Conservation (phyloP, 1,140 invertebrate genomes). For the Choristoneura fumiferana region DNA sequence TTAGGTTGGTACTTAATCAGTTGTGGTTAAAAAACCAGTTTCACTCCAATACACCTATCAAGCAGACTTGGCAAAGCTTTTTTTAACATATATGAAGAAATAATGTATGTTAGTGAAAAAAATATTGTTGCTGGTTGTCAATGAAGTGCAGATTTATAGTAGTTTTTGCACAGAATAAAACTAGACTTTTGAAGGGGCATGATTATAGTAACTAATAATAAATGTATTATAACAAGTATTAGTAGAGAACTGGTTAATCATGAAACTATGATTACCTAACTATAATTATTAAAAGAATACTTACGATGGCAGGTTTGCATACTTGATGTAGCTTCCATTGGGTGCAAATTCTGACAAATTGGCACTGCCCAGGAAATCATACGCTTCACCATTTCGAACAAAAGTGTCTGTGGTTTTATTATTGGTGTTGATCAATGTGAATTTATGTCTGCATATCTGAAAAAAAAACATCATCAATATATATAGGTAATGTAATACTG, state of each 20-base stretch:
- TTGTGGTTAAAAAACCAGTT: not conserved
- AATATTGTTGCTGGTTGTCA: too few relatives aligned
- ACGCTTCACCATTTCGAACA: slow-evolving; percentile 34
- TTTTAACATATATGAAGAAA: too few relatives aligned
- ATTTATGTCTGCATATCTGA: slow-evolving; percentile 54
- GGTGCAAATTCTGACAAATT: slow-evolving; percentile 44
- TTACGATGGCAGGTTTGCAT: slow-evolving; percentile 63
- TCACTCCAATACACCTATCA: not conserved
- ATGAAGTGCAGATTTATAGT: too few relatives aligned
- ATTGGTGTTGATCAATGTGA: slow-evolving; percentile 26
- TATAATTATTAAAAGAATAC: slow-evolving; percentile 34
- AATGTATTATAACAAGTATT: too few relatives aligned
- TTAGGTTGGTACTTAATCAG: not conserved
- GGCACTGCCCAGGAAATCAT: slow-evolving; percentile 50
- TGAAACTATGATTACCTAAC: too few relatives aligned
- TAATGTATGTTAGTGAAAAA: too few relatives aligned
- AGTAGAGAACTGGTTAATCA: too few relatives aligned
- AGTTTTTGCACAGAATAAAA: too few relatives aligned
- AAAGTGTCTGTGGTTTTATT: slow-evolving; percentile 32
- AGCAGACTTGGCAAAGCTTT: not conserved
- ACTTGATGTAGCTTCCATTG: slow-evolving; percentile 55
- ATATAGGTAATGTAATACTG: not conserved
- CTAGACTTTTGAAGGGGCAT: slow-evolving; percentile 1
- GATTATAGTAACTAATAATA: too few relatives aligned
- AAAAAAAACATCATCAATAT: slow-evolving; percentile 24